Conservation (phyloP, 1,140 invertebrate genomes). For the Ridgeia piscesae region DNA sequence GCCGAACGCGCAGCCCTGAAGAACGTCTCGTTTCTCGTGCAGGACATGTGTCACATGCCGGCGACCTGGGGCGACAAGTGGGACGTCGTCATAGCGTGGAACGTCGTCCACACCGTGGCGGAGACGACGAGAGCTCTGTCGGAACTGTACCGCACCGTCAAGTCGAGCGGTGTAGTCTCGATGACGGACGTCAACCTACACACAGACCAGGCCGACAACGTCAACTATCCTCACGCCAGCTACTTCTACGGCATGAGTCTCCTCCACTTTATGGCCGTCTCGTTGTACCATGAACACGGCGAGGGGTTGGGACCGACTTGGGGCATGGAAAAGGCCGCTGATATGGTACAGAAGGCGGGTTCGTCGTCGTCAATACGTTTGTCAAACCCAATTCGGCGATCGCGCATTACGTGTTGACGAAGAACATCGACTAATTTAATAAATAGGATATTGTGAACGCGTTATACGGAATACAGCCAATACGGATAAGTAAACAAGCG, state of each 20-base stretch:
- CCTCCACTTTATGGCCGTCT: not conserved
- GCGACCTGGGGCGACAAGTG: constrained; percentile 29
- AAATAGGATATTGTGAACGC: too few species aligned
- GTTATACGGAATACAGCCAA: too few species aligned
- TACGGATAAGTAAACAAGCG: too few species aligned
- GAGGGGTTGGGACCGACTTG: not conserved
- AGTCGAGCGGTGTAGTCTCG: constrained; percentile 30
- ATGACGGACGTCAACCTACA: constrained; percentile 34
- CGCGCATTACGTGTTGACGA: too few species aligned
- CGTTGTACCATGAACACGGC: constrained; percentile 9
- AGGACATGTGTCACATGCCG: constrained; percentile 28
- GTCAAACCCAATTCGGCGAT: too few species aligned
- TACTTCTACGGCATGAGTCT: constrained; percentile 28
- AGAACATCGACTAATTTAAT: too few species aligned
- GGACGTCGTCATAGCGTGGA: constrained; percentile 32
- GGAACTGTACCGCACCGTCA: constrained; percentile 30
- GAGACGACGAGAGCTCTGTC: constrained; percentile 30
- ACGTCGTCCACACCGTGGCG: constrained; percentile 38
- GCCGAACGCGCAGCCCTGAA: constrained; percentile 21
- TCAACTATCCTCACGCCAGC: constrained; percentile 40
- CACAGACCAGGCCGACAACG: constrained; percentile 31
- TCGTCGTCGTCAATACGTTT: not conserved
- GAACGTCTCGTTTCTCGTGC: constrained; percentile 25
- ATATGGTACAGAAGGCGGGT: not conserved
- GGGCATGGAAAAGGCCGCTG: not conserved